Percentiles rank a stretch among this genome's conserved stretches.
Evolutionary conservation across 2,113 vertebrate genomes (phyloP).

Genomic region (Notiomystis cincta): DNA sequence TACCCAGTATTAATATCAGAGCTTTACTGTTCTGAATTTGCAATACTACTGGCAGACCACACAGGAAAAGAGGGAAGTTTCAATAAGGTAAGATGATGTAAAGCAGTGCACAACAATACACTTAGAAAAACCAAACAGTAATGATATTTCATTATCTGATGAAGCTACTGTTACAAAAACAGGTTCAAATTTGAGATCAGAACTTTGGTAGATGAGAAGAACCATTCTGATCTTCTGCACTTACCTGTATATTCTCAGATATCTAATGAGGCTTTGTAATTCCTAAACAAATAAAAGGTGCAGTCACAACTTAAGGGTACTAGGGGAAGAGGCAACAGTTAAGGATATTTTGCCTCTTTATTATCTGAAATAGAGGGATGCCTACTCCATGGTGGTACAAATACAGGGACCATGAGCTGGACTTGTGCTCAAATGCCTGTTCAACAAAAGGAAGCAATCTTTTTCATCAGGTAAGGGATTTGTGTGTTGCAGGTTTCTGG

Average conservation of each 20-base stretch:
- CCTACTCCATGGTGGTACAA: not conserved
- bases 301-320: not conserved
- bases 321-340: not conserved
- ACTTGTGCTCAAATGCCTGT: not conserved
- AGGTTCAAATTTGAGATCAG: slow-evolving; percentile 47
- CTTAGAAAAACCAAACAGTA: not conserved
- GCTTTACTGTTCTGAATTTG: not conserved
- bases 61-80: slow-evolving; percentile 7
- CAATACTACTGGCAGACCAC: slow-evolving; percentile 24
- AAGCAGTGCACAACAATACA: slow-evolving; percentile 23
- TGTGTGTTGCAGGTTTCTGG: not conserved
- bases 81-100: not conserved
- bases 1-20: not conserved
- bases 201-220: slow-evolving; percentile 30
- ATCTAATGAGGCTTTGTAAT: slow-evolving; percentile 37
- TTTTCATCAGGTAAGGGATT: not conserved
- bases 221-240: slow-evolving; percentile 59
- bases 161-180: slow-evolving; percentile 13
- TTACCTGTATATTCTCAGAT: slow-evolving; percentile 60
- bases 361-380: not conserved
- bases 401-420: not conserved
- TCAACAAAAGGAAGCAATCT: not conserved
- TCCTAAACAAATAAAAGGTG: slow-evolving; percentile 36
- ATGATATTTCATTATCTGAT: not conserved
- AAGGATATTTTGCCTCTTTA: not conserved